phyloP scores from a whole-genome alignment of 64 coral and sea anemone genomes.

The Orbicella faveolata region DNA sequence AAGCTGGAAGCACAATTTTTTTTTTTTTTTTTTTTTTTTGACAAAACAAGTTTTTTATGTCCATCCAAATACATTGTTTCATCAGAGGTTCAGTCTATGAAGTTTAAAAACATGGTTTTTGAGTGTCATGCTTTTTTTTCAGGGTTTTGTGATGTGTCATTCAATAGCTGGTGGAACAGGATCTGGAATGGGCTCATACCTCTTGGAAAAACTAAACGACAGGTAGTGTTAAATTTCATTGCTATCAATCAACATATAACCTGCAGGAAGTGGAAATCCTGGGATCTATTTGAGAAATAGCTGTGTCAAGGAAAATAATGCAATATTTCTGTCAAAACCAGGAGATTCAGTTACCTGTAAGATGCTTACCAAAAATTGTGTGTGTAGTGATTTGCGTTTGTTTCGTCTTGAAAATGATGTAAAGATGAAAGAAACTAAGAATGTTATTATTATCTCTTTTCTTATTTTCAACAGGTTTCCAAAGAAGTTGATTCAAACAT shows the following conservation, averaged over 20 bases:
- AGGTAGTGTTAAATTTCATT: constrained; percentile 42
- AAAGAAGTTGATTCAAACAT: constrained; percentile 97
- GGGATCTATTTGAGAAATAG: neutral
- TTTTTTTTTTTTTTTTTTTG: too few species aligned
- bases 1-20: too few species aligned
- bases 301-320: neutral
- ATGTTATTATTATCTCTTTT: neutral
- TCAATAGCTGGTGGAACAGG: constrained; percentile 98
- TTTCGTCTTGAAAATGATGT: too few species aligned
- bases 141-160: constrained; percentile 99
- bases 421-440: neutral
- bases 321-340: neutral
- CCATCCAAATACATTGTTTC: too few species aligned
- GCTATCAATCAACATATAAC: neutral
- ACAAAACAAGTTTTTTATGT: too few species aligned
- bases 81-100: too few species aligned
- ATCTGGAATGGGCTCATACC: constrained; percentile 98
- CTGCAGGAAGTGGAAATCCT: neutral
- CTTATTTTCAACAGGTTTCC: constrained; percentile 67
- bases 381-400: too few species aligned
- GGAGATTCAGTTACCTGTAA: neutral
- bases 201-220: constrained; percentile 98
- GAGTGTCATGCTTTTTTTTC: neutral
- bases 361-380: too few species aligned
- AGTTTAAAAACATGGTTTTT: too few species aligned